These are phyloP conservation scores for Eucidaris tribuloides DNA, from an alignment of 35 echinoderm and acorn worm genomes.

Conservation along the genomic window DNA sequence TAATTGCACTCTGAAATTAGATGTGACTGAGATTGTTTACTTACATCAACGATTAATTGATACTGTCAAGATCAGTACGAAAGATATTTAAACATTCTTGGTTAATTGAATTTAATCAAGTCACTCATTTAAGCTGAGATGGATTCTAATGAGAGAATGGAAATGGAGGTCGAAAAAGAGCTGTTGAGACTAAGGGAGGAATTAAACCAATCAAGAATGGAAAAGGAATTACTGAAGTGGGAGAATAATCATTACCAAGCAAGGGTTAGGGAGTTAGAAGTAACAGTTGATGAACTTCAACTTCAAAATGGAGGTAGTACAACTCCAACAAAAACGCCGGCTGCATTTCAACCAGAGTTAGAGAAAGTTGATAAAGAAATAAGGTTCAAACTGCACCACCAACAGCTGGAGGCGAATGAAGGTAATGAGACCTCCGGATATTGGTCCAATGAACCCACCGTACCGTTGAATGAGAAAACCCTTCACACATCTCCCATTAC, in stretches of 20 bases:
- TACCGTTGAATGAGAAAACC: neutral
- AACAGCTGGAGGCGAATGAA: too few species aligned
- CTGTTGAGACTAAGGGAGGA: neutral
- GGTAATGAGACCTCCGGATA: neutral
- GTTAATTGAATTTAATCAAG: too few species aligned
- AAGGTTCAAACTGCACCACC: neutral
- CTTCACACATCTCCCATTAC: too few species aligned
- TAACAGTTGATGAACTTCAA: neutral
- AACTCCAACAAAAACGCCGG: neutral
- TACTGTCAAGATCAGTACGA: too few species aligned
- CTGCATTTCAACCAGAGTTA: neutral
- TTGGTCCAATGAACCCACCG: neutral
- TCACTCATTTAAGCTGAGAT: too few species aligned
- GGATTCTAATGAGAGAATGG: too few species aligned
- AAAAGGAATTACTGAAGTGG: neutral
- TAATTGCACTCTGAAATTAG: too few species aligned
- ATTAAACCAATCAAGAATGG: neutral
- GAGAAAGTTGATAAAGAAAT: neutral
- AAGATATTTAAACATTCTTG: too few species aligned
- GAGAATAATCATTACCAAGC: neutral
- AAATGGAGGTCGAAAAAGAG: too few species aligned
- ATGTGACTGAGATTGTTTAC: too few species aligned
- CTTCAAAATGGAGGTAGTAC: neutral
- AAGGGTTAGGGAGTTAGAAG: neutral
- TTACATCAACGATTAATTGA: too few species aligned